phyloP scores from a whole-genome alignment of 1,140 invertebrate genomes.

The Rhopalosiphum maidis region DNA sequence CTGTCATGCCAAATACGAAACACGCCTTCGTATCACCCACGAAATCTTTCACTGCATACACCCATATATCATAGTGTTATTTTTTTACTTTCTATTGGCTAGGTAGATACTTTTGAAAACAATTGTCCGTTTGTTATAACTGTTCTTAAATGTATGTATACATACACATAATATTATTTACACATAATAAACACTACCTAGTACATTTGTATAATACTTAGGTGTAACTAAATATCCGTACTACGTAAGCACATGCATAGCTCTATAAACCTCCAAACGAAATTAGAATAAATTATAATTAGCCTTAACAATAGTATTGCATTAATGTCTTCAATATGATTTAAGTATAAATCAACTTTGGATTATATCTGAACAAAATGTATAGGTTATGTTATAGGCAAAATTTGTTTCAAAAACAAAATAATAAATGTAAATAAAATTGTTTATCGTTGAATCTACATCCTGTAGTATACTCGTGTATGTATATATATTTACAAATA shows the following conservation, averaged over 20 bases:
- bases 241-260: not conserved
- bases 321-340: not conserved
- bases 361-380: not conserved
- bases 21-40: slow-evolving; percentile 53
- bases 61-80: slow-evolving; percentile 2
- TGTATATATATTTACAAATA: not conserved
- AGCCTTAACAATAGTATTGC: not conserved
- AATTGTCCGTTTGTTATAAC: slow-evolving; percentile 42
- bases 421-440: not conserved
- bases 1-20: slow-evolving; percentile 53
- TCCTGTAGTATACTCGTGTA: no score
- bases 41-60: slow-evolving; percentile 44
- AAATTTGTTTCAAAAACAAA: not conserved
- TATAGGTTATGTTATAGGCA: not conserved
- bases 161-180: not conserved
- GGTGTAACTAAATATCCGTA: not conserved
- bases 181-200: not conserved
- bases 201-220: slow-evolving; percentile 12
- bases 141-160: not conserved
- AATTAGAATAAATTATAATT: not conserved
- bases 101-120: not conserved
- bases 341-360: not conserved
- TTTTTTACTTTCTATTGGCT: slow-evolving; percentile 46
- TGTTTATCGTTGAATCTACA: not conserved
- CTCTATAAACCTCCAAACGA: not conserved